Evolutionary conservation across 2,113 vertebrate genomes (phyloP).

Genomic region (Hemiscyllium ocellatum): DNA sequence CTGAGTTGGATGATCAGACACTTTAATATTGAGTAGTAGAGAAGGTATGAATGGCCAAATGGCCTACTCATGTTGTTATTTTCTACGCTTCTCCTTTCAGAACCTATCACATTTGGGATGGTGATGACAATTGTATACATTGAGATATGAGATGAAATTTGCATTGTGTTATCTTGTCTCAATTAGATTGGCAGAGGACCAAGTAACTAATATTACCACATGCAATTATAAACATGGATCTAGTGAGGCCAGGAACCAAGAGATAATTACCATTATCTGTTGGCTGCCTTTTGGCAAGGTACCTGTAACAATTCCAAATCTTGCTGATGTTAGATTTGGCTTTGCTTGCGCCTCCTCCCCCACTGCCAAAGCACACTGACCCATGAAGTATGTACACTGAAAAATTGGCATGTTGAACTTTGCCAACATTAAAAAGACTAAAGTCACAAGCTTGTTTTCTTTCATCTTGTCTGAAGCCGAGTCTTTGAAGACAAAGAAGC

Average conservation of each 20-base stretch:
- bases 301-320: neutral
- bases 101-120: neutral
- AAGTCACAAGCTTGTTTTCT: neutral
- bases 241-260: neutral
- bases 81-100: neutral
- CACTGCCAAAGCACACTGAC: neutral
- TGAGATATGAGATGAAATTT: neutral
- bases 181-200: neutral
- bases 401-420: neutral
- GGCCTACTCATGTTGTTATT: too few relatives aligned
- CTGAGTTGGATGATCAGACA: too few relatives aligned
- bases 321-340: neutral
- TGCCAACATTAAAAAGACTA: neutral
- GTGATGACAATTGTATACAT: neutral
- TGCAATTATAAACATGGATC: neutral
- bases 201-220: neutral
- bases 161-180: neutral
- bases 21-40: too few relatives aligned
- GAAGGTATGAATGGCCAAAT: too few relatives aligned
- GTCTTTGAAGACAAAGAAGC: conserved; percentile 69
- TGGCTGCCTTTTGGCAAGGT: neutral
- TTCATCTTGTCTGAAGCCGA: conserved; percentile 54
- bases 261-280: neutral
- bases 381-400: neutral
- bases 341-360: neutral